Conservation (phyloP, 2,888 invertebrate genomes). For the Calameuta pallipes region DNA sequence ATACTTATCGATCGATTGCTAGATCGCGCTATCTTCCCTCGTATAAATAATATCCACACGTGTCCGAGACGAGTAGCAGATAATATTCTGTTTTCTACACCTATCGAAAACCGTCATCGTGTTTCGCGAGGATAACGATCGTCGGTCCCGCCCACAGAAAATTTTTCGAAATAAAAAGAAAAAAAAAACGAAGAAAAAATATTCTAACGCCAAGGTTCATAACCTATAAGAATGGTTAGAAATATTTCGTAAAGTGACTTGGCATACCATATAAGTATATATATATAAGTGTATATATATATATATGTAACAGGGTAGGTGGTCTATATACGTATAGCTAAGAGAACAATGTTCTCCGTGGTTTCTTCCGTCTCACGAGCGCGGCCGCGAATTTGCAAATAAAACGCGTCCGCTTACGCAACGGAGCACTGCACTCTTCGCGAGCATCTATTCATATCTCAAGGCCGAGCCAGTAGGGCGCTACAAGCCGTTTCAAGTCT, state of each 20-base stretch:
- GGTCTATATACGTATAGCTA: too few species aligned
- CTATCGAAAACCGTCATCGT: neutral
- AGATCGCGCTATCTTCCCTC: neutral
- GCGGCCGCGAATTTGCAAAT: constrained; percentile 38
- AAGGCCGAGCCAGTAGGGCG: constrained; percentile 53
- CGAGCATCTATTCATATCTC: constrained; percentile 57
- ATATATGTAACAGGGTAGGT: too few species aligned
- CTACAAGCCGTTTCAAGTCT: constrained; percentile 10
- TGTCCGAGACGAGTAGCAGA: neutral
- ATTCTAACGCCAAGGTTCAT: neutral
- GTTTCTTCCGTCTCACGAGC: neutral
- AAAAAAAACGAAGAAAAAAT: neutral
- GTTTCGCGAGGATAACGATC: neutral
- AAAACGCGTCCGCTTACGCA: constrained; percentile 51
- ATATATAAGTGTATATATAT: too few species aligned
- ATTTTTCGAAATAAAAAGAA: neutral
- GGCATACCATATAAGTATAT: neutral
- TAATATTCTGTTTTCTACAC: neutral
- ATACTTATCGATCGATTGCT: neutral
- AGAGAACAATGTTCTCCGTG: neutral
- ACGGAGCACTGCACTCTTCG: constrained; percentile 61
- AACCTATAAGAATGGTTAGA: neutral
- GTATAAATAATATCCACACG: neutral
- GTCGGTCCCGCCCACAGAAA: neutral
- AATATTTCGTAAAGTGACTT: neutral